phyloP scores from a whole-genome alignment of 2,888 invertebrate genomes.

The Argyresthia goedartella region DNA sequence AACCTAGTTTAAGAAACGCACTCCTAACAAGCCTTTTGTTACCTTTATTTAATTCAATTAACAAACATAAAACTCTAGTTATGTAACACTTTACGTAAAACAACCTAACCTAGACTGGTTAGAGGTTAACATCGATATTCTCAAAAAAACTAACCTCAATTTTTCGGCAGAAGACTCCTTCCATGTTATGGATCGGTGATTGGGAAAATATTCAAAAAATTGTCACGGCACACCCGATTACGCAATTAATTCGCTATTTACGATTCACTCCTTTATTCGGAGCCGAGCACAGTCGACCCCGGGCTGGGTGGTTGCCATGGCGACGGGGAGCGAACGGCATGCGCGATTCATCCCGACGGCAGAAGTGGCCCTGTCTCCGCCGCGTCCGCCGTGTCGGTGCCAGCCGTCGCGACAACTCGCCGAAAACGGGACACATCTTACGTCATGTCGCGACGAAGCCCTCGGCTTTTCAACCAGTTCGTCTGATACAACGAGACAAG shows the following conservation, averaged over 20 bases:
- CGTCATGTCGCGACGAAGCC: slow-evolving; percentile 34
- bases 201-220: not conserved
- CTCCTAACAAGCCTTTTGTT: not conserved
- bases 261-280: slow-evolving; percentile 44
- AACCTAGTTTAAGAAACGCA: not conserved
- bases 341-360: slow-evolving; percentile 58
- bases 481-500: slow-evolving; percentile 21
- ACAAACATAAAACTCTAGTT: not conserved
- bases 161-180: no score
- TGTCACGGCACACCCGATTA: slow-evolving; percentile 35
- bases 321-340: slow-evolving; percentile 53
- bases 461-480: slow-evolving; percentile 17
- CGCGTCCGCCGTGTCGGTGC: slow-evolving; percentile 45
- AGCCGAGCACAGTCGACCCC: slow-evolving; percentile 45
- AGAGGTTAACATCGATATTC: no score
- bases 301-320: slow-evolving; percentile 59
- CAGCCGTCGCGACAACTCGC: slow-evolving; percentile 31
- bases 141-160: no score
- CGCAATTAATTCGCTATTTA: slow-evolving; percentile 67
- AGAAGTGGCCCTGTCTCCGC: slow-evolving; percentile 41
- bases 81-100: no score
- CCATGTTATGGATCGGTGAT: not conserved
- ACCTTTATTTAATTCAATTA: not conserved
- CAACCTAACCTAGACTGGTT: no score
- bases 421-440: slow-evolving; percentile 37